Base-by-base conservation (phyloP, 2,888 invertebrate species). In the Coelinius sp. region DNA sequence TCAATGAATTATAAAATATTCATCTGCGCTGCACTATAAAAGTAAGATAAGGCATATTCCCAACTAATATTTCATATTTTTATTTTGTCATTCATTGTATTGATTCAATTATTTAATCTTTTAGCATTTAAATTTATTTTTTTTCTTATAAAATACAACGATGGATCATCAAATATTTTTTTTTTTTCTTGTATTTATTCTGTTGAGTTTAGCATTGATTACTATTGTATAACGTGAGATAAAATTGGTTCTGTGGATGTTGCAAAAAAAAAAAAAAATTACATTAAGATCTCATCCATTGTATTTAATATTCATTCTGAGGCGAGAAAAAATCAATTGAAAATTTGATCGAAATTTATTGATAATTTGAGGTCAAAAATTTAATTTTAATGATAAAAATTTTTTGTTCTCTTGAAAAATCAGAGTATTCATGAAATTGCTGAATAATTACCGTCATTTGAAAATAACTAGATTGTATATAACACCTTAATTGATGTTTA, bases 31-130 rank as follows among this genome's bases (percentile, higher is more conserved):
- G 78, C 79, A 83, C 78, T 76, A 63, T 82, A 75, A 79, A 79
- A 81, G 76, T 80, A 81, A 83, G 79, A 78, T 81, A 83, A 84
- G 82, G 82, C 83, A 82, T 82, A 79, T 82, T 80, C 71, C 74
- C 75, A 80, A 77, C 75, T 79, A 75, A 77, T 79, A 49, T 35
- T 59, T 59, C 46, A 59, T 66, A 49, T 20, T 49, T 66, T 56
- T 71, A 52, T 56, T 31, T 22, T 44, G 22, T 67, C 71, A 49
- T 67, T 68, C 74, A 79, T 73, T 53, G 65, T 75, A 79, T 76
- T 77, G 76, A 75, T 73, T 73, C 66, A 73, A 76, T 76, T 38
- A 24, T 41, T 75, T 70, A 75, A 77, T 77, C 79, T 75, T 73
- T 73, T 75, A 75, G 78, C 78, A 72, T 78, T 77, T 76, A 77